These are phyloP conservation scores for Apaloderma vittatum DNA, from an alignment of 2,113 vertebrate species.

Conservation along the genomic window DNA sequence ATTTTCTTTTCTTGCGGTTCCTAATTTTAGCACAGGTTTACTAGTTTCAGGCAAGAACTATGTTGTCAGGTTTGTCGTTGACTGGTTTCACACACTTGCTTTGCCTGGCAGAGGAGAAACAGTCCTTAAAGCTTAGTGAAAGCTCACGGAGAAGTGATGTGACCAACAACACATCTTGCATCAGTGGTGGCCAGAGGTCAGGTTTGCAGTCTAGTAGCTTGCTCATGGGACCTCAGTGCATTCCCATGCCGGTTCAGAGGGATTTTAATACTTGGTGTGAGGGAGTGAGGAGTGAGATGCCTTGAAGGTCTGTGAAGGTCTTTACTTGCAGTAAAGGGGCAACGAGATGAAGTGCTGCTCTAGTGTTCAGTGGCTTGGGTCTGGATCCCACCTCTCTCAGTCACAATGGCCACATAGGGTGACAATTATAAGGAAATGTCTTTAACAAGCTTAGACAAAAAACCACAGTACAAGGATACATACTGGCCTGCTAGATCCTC, in stretches of 20 bases:
- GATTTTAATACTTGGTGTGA: background rate
- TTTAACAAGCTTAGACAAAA: background rate
- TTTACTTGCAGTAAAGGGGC: background rate
- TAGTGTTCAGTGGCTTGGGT: background rate
- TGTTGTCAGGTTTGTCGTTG: background rate
- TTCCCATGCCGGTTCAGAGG: background rate
- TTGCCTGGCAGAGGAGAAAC: background rate
- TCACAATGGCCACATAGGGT: fast-evolving
- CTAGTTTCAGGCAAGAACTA: background rate
- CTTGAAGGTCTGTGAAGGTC: background rate
- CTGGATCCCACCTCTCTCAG: background rate
- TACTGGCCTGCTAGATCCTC: background rate
- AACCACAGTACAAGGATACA: too few relatives aligned
- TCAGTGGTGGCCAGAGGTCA: background rate
- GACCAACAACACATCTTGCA: fast-evolving
- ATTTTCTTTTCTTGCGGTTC: background rate
- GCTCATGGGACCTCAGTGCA: background rate
- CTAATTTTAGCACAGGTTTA: background rate
- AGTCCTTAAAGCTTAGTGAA: background rate
- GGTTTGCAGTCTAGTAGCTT: background rate
- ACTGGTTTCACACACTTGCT: background rate
- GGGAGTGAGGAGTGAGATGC: fast-evolving
- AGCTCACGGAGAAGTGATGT: background rate
- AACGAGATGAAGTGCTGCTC: background rate
- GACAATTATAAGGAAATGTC: background rate